These are phyloP conservation scores for Idris sp. DNA, from an alignment of 1,140 invertebrate genomes.

Conservation along the genomic window DNA sequence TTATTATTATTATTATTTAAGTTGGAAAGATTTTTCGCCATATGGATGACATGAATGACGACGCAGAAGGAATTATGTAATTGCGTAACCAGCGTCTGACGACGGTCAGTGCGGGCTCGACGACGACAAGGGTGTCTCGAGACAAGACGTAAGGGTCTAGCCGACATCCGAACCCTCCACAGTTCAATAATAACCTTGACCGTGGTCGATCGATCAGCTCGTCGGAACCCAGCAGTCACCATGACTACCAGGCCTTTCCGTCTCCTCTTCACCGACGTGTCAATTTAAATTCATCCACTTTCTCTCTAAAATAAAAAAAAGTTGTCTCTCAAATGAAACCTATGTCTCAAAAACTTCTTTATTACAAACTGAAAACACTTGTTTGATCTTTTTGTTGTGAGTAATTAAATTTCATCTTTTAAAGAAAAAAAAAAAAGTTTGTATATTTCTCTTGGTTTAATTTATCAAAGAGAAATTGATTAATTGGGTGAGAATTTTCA, in stretches of 20 bases:
- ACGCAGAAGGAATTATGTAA: constrained; percentile 32
- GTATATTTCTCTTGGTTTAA: too few species aligned
- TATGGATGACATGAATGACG: constrained; percentile 10
- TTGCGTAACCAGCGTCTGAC: constrained; percentile 31
- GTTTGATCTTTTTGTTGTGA: too few species aligned
- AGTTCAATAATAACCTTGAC: constrained; percentile 75
- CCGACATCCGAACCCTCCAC: constrained; percentile 49
- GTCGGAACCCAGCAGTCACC: constrained; percentile 75
- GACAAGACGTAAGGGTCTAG: constrained; percentile 42
- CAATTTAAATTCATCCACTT: constrained; percentile 52
- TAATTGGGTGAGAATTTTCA: neutral
- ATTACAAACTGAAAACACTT: too few species aligned
- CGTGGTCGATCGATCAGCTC: constrained; percentile 74
- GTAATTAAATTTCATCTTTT: too few species aligned
- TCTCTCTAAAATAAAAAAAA: too few species aligned
- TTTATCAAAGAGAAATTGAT: too few species aligned
- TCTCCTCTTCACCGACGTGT: constrained; percentile 66
- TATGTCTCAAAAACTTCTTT: too few species aligned
- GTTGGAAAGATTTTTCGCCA: neutral
- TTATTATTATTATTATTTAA: too few species aligned
- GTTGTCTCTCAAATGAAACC: too few species aligned
- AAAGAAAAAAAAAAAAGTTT: too few species aligned
- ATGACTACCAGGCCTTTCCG: constrained; percentile 74
- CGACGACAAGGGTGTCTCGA: constrained; percentile 42
- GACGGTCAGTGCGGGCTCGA: constrained; percentile 19